phyloP scores from a whole-genome alignment of 2,113 vertebrate genomes.

The Xyliphius kryptos region DNA sequence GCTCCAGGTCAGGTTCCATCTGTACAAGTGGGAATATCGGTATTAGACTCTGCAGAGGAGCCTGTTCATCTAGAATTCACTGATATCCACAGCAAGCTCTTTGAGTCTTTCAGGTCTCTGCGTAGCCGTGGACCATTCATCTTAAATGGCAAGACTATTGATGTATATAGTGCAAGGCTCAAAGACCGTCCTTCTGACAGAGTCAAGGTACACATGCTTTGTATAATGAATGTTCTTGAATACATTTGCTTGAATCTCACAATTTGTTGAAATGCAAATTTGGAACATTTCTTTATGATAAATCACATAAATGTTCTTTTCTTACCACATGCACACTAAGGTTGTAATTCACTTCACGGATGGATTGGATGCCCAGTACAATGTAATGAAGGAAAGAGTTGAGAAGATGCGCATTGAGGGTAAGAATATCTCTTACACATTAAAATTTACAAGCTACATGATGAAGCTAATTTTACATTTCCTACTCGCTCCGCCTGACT shows the following conservation, averaged over 20 bases:
- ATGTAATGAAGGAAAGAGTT: slow-evolving; percentile 61
- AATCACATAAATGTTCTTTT: no score
- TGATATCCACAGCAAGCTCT: slow-evolving; percentile 63
- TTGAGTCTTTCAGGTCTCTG: slow-evolving; percentile 69
- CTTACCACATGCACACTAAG: no score
- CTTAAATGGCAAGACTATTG: slow-evolving; percentile 70
- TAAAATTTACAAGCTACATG: no score
- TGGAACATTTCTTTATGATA: no score
- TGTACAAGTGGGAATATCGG: slow-evolving; percentile 72
- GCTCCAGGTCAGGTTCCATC: slow-evolving; percentile 65
- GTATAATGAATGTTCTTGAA: no score
- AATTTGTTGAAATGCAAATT: no score
- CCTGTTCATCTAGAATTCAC: slow-evolving; percentile 78
- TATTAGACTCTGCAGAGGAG: slow-evolving; percentile 59
- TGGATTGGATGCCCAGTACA: slow-evolving; percentile 69
- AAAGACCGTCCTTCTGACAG: slow-evolving; percentile 48
- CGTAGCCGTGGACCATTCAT: slow-evolving; percentile 72
- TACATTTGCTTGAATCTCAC: no score
- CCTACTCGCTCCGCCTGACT: no score
- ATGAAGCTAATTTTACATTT: no score
- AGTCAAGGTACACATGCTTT: slow-evolving; percentile 72
- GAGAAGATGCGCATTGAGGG: slow-evolving; percentile 70
- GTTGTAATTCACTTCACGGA: slow-evolving; percentile 92
- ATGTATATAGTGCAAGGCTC: slow-evolving; percentile 73
- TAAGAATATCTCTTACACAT: slow-evolving; percentile 48